Evolutionary conservation across 2,797 vertebrate species (phyloP).

Genomic region (Diceros bicornis): DNA sequence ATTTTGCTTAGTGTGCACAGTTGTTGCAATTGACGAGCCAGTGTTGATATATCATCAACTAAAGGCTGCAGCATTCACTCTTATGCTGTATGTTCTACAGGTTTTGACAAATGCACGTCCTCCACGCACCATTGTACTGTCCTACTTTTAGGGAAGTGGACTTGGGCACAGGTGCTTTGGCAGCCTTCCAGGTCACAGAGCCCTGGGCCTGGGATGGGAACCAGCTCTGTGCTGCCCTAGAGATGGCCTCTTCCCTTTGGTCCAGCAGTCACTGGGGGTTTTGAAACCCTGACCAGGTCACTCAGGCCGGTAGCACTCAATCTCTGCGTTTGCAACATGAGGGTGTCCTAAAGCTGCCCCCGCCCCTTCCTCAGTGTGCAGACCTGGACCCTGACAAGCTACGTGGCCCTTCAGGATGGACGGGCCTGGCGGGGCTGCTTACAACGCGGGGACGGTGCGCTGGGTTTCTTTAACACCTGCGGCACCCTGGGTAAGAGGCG

Average conservation of each 20-base stretch:
- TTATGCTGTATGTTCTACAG: neutral
- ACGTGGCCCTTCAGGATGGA: neutral
- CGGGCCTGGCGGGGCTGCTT: neutral
- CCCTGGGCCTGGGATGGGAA: neutral
- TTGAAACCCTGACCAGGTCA: neutral
- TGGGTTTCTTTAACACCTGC: neutral
- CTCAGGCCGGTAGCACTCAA: neutral
- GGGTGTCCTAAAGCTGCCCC: neutral
- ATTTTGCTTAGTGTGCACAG: neutral
- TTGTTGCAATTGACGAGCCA: neutral
- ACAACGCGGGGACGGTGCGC: neutral
- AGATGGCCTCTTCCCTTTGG: neutral
- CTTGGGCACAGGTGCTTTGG: neutral
- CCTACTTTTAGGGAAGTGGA: neutral
- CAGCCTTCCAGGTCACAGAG: neutral
- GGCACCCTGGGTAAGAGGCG: neutral
- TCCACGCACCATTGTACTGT: accelerated
- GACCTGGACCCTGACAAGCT: neutral
- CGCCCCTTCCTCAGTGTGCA: neutral
- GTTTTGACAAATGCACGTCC: too few species aligned
- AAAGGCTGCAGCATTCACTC: neutral
- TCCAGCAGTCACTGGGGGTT: neutral
- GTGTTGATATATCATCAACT: neutral
- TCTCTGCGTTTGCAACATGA: neutral
- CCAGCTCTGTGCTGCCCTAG: neutral